phyloP scores from a whole-genome alignment of 2,888 invertebrate species.

The Cryptocephalus moraei region DNA sequence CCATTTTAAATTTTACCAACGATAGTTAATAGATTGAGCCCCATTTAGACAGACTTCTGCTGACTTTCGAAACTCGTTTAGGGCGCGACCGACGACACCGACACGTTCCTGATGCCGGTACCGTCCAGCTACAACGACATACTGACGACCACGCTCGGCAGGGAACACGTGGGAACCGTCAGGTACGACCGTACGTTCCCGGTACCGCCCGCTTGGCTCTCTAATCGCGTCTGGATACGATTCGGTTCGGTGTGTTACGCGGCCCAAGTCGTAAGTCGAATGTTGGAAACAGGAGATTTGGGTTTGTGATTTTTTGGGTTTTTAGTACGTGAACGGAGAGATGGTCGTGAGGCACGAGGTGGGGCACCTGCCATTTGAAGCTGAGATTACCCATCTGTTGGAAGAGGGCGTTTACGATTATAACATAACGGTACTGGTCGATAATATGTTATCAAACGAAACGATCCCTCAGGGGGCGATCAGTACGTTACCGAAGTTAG shows the following conservation, averaged over 20 bases:
- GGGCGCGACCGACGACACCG: not conserved
- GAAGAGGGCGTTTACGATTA: conserved; percentile 51
- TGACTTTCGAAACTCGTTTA: too few species aligned
- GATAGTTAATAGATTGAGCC: too few species aligned
- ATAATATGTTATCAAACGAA: conserved; percentile 75
- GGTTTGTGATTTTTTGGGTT: not conserved
- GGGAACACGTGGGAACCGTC: conserved; percentile 90
- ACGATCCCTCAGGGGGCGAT: conserved; percentile 84
- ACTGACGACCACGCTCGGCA: conserved; percentile 61
- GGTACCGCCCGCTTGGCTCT: conserved; percentile 62
- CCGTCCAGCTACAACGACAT: conserved; percentile 94
- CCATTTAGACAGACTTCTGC: too few species aligned
- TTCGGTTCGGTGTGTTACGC: conserved; percentile 90
- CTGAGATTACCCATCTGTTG: conserved; percentile 63
- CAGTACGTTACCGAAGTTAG: conserved; percentile 44
- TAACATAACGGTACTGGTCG: conserved; percentile 80
- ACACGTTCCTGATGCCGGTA: conserved; percentile 81
- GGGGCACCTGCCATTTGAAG: conserved; percentile 91
- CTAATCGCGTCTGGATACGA: conserved; percentile 64
- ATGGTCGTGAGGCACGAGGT: conserved; percentile 74
- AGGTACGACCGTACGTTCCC: conserved; percentile 88
- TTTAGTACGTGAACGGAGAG: conserved; percentile 79
- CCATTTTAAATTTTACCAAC: too few species aligned
- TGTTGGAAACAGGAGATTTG: too few species aligned
- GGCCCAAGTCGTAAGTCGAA: conserved; percentile 65